phyloP scores from a whole-genome alignment of 1,140 invertebrate species.

The Tenebrio molitor region DNA sequence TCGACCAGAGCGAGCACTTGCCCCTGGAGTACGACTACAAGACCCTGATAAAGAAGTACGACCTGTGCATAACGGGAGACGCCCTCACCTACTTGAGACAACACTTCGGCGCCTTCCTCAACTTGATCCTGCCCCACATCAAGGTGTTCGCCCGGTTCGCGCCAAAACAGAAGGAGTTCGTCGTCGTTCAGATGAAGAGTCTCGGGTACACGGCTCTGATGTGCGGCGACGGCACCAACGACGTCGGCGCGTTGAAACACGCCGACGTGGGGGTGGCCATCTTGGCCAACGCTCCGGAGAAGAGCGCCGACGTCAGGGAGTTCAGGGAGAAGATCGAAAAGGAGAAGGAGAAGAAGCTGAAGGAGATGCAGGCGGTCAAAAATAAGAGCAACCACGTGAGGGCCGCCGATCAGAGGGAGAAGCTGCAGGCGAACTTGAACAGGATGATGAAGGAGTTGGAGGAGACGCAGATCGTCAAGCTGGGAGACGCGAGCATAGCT shows the following conservation, averaged over 20 bases:
- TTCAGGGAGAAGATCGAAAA: conserved; percentile 55
- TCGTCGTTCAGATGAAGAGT: conserved; percentile 90
- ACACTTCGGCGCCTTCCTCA: conserved; percentile 75
- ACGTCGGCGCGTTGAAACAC: conserved; percentile 99
- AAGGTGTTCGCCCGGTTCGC: conserved; percentile 94
- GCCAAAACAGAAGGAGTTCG: conserved; percentile 97
- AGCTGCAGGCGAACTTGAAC: conserved; percentile 74
- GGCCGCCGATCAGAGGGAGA: conserved; percentile 64
- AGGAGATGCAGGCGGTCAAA: conserved; percentile 63
- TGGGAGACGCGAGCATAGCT: conserved; percentile 99
- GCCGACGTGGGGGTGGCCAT: conserved; percentile 87
- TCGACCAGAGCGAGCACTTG: conserved; percentile 79
- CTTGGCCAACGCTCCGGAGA: conserved; percentile 87
- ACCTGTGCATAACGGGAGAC: conserved; percentile 96
- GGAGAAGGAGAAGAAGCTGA: conserved; percentile 58
- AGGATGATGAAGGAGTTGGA: conserved; percentile 92
- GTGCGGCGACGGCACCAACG: conserved; percentile 99
- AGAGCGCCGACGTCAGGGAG: conserved; percentile 56
- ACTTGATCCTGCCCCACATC: conserved; percentile 85
- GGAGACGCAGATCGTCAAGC: conserved; percentile 88
- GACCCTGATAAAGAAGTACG: conserved; percentile 71
- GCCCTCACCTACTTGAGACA: conserved; percentile 82
- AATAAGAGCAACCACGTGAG: conserved; percentile 62
- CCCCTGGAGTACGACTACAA: conserved; percentile 69
- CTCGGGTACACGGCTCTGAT: conserved; percentile 94